Evolutionary conservation across 2,113 vertebrate genomes (phyloP).

Genomic region (Boulengeromyrus knoepffleri): DNA sequence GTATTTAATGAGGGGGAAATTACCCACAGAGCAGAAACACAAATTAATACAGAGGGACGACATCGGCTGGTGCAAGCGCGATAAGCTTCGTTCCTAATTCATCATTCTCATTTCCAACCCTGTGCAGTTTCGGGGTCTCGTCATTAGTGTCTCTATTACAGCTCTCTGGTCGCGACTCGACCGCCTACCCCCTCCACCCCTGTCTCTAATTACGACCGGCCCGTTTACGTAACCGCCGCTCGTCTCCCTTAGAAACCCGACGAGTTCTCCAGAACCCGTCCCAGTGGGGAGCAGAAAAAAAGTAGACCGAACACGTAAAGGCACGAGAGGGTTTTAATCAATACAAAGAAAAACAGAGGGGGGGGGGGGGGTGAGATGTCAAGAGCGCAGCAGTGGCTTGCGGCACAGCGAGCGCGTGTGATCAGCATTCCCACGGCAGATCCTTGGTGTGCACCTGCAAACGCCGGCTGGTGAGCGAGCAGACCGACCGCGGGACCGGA

Average conservation of each 20-base stretch:
- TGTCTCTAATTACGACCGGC: background rate
- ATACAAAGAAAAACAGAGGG: background rate
- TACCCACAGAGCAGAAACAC: background rate
- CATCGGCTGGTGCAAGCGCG: background rate
- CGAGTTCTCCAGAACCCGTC: background rate
- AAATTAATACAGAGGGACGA: background rate
- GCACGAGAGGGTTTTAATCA: background rate
- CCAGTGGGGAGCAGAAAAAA: background rate
- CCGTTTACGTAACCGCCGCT: background rate
- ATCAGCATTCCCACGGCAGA: background rate
- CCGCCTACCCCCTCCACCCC: background rate
- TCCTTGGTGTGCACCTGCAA: background rate
- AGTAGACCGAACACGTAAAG: background rate
- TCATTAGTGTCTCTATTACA: background rate
- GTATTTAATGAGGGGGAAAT: constrained; percentile 5
- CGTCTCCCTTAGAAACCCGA: background rate
- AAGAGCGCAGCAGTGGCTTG: background rate
- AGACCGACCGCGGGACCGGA: background rate
- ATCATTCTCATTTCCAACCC: background rate
- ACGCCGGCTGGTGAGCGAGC: background rate
- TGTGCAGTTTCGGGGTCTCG: background rate
- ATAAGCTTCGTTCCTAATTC: background rate
- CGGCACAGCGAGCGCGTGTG: background rate
- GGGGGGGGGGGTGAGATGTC: background rate
- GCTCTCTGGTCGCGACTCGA: background rate